A percentile compares a stretch with the other conserved stretches of the same genome.
These are phyloP conservation scores for Toxostoma redivivum DNA, from an alignment of 2,113 vertebrate species.

Conservation along the genomic window DNA sequence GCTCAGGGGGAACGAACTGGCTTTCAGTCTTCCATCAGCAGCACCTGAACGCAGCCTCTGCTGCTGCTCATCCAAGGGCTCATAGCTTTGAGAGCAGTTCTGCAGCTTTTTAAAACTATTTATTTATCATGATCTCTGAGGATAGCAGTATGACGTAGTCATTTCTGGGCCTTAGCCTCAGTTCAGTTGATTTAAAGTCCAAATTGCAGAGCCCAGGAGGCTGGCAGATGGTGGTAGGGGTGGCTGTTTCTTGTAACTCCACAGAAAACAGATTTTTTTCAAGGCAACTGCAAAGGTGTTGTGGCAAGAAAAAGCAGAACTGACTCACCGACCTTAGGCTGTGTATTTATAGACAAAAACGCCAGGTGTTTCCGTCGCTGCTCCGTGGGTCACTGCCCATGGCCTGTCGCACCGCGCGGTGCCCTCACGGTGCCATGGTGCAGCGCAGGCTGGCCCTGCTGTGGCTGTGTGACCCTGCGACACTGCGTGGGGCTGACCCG, in stretches of 20 bases:
- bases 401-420: accelerated
- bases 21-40: background rate
- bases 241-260: background rate
- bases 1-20: accelerated
- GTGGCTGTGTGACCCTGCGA: background rate
- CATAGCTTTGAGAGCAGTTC: background rate
- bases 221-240: background rate
- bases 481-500: accelerated
- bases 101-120: background rate
- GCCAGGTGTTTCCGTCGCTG: accelerated
- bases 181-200: background rate
- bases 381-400: accelerated
- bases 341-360: background rate
- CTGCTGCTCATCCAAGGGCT: background rate
- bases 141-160: accelerated
- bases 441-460: accelerated
- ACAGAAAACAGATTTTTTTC: background rate
- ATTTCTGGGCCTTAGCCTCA: background rate
- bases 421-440: accelerated
- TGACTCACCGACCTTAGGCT: accelerated
- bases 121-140: background rate
- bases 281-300: background rate
- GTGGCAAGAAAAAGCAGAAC: background rate
- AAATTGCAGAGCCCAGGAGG: background rate
- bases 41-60: background rate